Evolutionary conservation across 2,888 invertebrate species (phyloP), one percentile per base, ranked within the genome.

Genomic region (Nyleta sp.): DNA sequence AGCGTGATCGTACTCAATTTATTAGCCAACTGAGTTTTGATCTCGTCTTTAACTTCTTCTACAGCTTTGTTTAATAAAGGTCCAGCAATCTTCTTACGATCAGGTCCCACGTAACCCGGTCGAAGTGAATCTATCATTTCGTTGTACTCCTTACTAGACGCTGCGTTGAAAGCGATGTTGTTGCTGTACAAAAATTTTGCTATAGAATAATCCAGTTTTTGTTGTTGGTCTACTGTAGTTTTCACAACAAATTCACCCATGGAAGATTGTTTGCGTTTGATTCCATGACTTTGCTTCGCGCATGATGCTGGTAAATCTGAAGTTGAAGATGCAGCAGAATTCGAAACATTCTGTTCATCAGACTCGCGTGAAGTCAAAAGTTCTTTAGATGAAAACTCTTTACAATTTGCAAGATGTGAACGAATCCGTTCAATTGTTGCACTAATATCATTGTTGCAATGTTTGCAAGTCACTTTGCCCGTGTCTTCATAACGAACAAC

Each of bases 341-440:
- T 18, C 22, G 17, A 18, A 17, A 33, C 35, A 53, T 17, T 53
- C 33, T 33, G 17, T 15, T 31, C 11, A 33, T 46, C 22, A 18
- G 20, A 40, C 8, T 40, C 40, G 13, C 13, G n/a, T 40, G 40
- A 40, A 6, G 11, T 5, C 17, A 13, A n/a, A 20, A 38, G 20
- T 55, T 55, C 55, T n/a, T 38, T 57, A 13, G 42, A 53, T 53
- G 13, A 50, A 50, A 31, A 15, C 15, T 40, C n/a, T 28, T 44
- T 46, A 60, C 60, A 60, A 33, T 18, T 60, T 60, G 11, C n/a
- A 46, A 60, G 33, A 33, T 60, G 60, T n/a, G 18, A 11, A 2
- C 46, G 15, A 46, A 60, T 60, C 13, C 60, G 40, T 44, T 60
- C 60, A 46, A 46, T 20, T 46, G 44, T 60, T 20, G 17, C 31